Evolutionary conservation across 1,140 invertebrate species (phyloP), one percentile per base, ranked within the genome.

Genomic region (Diachasma alloeum): DNA sequence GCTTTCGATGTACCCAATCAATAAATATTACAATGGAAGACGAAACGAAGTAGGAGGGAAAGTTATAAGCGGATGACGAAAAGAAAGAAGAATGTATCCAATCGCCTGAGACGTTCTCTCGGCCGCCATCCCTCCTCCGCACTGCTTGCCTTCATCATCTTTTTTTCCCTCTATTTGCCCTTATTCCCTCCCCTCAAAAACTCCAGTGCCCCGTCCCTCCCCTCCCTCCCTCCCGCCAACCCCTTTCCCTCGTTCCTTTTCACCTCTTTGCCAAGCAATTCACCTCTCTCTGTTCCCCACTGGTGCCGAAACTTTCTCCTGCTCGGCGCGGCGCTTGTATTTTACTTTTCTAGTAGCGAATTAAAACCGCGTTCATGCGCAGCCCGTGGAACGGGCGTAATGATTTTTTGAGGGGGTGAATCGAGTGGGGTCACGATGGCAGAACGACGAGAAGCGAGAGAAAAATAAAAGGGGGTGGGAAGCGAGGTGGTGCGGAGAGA

Each of bases 351-450:
- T 88, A 87, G 87, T 89, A 89, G 87, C 89, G 89, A 90, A 90
- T 90, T 90, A 90, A 90, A 90, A 90, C 86, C 87, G 86, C 87
- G 89, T 90, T 90, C 89, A 90, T 90, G 89, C 89, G 88, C 88
- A 90, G 89, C 87, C 88, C 88, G 87, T 85, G 88, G 86, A 89
- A 89, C 79, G 87, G 87, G 87, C 88, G 89, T 90, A 90, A 90
- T 90, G 89, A 90, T 90, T 90, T 90, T 90, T 90, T 90, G 89
- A 90, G 88, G 86, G 73, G 87, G 87, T 85, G 87, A 87, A 87
- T 90, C 86, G 88, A 90, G 88, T 89, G 88, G 88, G 87, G 87
- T 88, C 79, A 78, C 75, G 75, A 77, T 76, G 72, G 53, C 37
- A 72, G 72, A 72, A 71, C 74, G 59, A 42, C 63, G 39, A 36